Percentiles rank a stretch among this genome's conserved stretches.
phyloP scores from a whole-genome alignment of 2,888 invertebrate species.

The Coleophora deauratella region DNA sequence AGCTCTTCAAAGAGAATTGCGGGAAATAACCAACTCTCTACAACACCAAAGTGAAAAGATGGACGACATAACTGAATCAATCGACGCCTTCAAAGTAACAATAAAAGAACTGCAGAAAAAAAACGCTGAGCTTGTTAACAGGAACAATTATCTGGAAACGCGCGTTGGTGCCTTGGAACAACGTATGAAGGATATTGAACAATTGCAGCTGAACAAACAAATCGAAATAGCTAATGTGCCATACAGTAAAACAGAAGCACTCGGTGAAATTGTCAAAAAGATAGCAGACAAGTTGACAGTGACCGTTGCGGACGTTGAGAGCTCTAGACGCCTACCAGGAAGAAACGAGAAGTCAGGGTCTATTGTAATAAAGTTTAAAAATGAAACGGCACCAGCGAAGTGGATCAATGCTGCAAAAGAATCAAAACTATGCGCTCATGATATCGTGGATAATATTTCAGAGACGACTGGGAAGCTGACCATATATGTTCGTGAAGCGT shows the following conservation, averaged over 20 bases:
- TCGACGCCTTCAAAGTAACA: neutral
- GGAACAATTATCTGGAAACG: conserved; percentile 1
- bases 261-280: neutral
- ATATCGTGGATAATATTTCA: neutral
- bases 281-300: neutral
- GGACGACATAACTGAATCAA: neutral
- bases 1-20: neutral
- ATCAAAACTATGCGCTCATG: neutral
- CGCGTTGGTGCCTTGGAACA: conserved; percentile 1
- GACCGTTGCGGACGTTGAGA: neutral
- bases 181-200: neutral
- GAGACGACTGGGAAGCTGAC: neutral
- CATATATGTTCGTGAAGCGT: neutral
- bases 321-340: neutral
- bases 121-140: conserved; percentile 1
- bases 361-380: neutral
- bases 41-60: conserved; percentile 1
- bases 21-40: neutral
- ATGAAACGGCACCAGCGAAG: neutral
- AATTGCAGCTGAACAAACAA: neutral
- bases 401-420: neutral
- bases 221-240: neutral
- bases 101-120: conserved; percentile 1
- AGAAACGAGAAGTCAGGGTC: neutral
- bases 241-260: neutral